These are phyloP conservation scores for Illadopsis cleaveri DNA, from an alignment of 2,113 vertebrate genomes.

Conservation along the genomic window DNA sequence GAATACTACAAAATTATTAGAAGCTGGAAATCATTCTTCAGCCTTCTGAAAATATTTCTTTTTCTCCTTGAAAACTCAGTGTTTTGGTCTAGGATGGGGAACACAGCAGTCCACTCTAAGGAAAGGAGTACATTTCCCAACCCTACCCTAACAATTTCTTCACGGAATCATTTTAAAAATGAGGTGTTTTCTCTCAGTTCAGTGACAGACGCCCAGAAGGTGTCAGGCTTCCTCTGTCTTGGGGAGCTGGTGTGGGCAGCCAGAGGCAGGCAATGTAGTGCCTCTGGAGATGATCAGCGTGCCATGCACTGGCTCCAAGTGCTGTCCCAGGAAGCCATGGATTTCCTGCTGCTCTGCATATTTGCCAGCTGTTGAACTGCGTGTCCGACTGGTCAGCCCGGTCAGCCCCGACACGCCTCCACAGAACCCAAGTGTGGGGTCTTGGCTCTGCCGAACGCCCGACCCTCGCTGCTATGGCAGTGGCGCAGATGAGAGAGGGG, in stretches of 20 bases:
- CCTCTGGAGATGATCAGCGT: accelerated
- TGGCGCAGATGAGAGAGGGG: too few species aligned
- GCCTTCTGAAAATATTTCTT: not conserved
- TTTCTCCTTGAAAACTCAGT: not conserved
- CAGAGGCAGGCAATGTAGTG: not conserved
- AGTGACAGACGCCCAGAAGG: not conserved
- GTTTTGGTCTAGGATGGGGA: not conserved
- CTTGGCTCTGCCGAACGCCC: too few species aligned
- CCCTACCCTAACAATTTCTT: not conserved
- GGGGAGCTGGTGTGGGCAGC: too few species aligned
- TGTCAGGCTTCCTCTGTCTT: not conserved
- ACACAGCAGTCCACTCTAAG: not conserved
- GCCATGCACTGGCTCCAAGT: not conserved
- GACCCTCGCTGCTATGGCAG: too few species aligned
- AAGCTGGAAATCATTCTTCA: not conserved
- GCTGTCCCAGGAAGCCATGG: not conserved
- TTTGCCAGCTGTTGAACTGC: too few species aligned
- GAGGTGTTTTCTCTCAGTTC: not conserved
- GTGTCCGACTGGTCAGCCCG: too few species aligned
- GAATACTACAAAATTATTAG: not conserved
- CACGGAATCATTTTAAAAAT: not conserved
- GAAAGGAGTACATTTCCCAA: not conserved
- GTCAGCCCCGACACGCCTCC: too few species aligned
- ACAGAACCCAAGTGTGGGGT: too few species aligned
- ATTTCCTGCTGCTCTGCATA: not conserved